Conservation (phyloP, 2,888 invertebrate genomes). For the Enchytraeus crypticus region DNA sequence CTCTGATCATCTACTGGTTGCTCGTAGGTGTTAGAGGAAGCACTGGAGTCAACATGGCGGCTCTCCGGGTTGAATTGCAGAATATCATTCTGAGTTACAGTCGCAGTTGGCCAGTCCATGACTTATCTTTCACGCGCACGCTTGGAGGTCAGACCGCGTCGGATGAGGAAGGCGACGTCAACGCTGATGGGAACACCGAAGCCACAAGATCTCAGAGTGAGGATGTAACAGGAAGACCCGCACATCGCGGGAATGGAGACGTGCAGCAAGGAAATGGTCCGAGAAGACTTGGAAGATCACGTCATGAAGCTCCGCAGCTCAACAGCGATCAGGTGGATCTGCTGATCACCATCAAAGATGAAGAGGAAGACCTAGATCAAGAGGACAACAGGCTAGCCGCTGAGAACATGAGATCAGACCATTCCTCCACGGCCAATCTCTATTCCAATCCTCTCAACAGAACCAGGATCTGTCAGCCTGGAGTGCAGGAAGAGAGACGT, state of each 20-base stretch:
- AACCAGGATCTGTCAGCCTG: too few relatives aligned
- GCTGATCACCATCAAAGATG: constrained; percentile 26
- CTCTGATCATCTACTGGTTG: constrained; percentile 34
- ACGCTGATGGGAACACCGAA: not conserved
- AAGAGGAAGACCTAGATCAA: constrained; percentile 10
- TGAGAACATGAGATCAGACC: too few relatives aligned
- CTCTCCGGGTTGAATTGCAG: constrained; percentile 43
- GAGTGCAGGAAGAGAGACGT: too few relatives aligned
- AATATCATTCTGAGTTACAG: constrained; percentile 39
- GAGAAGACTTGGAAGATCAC: too few relatives aligned
- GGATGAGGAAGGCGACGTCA: not conserved
- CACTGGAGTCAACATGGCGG: constrained; percentile 24
- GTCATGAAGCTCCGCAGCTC: not conserved
- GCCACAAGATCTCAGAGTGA: not conserved
- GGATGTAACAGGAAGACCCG: not conserved
- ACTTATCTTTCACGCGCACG: constrained; percentile 30
- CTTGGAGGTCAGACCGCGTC: not conserved
- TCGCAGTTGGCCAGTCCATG: constrained; percentile 42
- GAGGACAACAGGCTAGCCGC: constrained; percentile 8
- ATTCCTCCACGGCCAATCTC: too few relatives aligned
- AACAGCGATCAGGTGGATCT: constrained; percentile 25
- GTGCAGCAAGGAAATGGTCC: not conserved
- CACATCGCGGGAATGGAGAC: not conserved
- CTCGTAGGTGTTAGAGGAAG: constrained; percentile 1
- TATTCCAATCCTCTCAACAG: too few relatives aligned